phyloP scores from a whole-genome alignment of 1,140 invertebrate species.

The Conopomorpha cramerella region DNA sequence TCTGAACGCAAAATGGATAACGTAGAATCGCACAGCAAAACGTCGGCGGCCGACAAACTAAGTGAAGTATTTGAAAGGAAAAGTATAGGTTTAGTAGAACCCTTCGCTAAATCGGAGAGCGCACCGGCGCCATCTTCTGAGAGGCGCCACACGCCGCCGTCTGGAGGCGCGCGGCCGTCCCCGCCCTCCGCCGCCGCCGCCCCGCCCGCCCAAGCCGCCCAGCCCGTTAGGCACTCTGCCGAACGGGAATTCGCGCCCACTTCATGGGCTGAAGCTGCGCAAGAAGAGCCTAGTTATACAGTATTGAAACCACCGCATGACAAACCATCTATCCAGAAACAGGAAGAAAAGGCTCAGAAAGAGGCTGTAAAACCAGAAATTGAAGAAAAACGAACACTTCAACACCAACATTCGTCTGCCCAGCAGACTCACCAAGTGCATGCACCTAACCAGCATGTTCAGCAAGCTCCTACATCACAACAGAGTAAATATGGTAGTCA shows the following conservation, averaged over 20 bases:
- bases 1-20: slow-evolving; percentile 39
- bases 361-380: slow-evolving; percentile 15
- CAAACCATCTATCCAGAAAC: slow-evolving; percentile 17
- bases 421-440: too few relatives aligned
- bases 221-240: slow-evolving; percentile 23
- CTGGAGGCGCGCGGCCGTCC: too few relatives aligned
- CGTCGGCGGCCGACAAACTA: slow-evolving; percentile 43
- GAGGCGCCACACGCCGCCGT: slow-evolving; percentile 23
- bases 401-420: too few relatives aligned
- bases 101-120: slow-evolving; percentile 27
- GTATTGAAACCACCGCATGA: slow-evolving; percentile 18
- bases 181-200: too few relatives aligned
- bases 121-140: slow-evolving; percentile 15
- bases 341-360: slow-evolving; percentile 16
- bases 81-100: slow-evolving; percentile 35
- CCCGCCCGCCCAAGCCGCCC: too few relatives aligned
- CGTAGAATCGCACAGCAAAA: slow-evolving; percentile 31
- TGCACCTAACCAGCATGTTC: too few relatives aligned
- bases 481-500: slow-evolving; percentile 21
- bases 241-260: slow-evolving; percentile 45
- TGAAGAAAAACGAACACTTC: slow-evolving; percentile 7
- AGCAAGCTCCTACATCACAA: slow-evolving; percentile 19
- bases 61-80: slow-evolving; percentile 55
- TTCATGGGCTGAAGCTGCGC: slow-evolving; percentile 43
- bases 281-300: slow-evolving; percentile 25